These are phyloP conservation scores for Phortica okadai DNA, from an alignment of 2,888 invertebrate species.

Conservation along the genomic window DNA sequence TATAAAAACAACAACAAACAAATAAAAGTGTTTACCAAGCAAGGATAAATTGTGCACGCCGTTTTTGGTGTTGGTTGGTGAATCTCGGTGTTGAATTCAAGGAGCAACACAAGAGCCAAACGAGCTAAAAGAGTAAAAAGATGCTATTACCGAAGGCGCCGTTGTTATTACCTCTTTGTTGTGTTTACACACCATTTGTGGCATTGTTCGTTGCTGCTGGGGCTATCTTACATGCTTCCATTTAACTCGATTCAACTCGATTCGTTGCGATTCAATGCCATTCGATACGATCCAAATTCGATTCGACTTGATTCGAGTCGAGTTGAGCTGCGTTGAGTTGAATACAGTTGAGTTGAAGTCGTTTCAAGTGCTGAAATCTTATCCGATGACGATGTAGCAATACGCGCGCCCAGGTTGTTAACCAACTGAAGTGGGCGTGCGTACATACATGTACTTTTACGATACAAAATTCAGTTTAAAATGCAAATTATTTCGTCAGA, in stretches of 20 bases:
- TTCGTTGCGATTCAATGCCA: background rate
- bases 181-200: constrained; percentile 68
- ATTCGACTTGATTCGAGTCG: background rate
- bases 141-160: constrained; percentile 37
- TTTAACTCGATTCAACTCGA: background rate
- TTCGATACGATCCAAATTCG: background rate
- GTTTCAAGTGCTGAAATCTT: background rate
- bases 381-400: background rate
- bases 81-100: background rate
- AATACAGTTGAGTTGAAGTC: background rate
- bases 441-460: background rate
- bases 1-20: background rate
- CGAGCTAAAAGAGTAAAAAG: constrained; percentile 6
- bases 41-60: constrained; percentile 2
- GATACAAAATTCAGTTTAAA: background rate
- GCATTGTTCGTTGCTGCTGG: constrained; percentile 44
- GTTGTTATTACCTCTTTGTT: constrained; percentile 69
- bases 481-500: constrained; percentile 16
- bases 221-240: background rate
- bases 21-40: constrained; percentile 23
- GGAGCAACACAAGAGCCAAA: background rate
- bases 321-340: too few relatives aligned
- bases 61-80: too few relatives aligned
- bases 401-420: background rate
- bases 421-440: constrained; percentile 1